phyloP scores from a whole-genome alignment of 2,113 vertebrate species.

The Notarius quadriscutis region DNA sequence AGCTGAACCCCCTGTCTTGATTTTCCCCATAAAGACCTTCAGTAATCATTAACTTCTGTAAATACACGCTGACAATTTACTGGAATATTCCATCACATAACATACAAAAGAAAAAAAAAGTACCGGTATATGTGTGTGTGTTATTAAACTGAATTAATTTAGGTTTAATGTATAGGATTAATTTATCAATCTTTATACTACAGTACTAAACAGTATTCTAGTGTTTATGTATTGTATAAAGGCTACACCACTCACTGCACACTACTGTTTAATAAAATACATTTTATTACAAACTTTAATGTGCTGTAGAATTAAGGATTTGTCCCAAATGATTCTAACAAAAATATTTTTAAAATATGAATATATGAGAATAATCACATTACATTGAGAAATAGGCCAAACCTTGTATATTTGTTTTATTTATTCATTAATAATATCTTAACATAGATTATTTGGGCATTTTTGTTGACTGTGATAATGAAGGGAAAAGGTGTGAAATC shows the following conservation, averaged over 20 bases:
- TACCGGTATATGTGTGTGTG: neutral
- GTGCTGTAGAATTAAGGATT: neutral
- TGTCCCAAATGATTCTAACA: neutral
- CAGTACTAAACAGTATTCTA: neutral
- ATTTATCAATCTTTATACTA: neutral
- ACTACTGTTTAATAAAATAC: neutral
- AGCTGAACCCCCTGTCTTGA: neutral
- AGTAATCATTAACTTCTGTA: conserved; percentile 24
- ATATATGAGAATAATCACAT: neutral
- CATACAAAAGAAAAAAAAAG: neutral
- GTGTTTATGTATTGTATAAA: neutral
- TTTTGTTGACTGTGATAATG: neutral
- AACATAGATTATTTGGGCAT: neutral
- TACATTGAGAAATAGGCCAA: neutral
- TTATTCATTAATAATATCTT: neutral
- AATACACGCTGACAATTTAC: neutral
- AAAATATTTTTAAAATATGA: neutral
- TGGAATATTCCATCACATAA: neutral
- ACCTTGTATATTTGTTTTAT: neutral
- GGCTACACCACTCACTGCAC: neutral
- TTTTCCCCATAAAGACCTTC: neutral
- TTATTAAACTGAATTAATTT: neutral
- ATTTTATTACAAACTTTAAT: neutral
- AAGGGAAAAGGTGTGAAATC: neutral
- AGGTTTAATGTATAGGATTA: neutral